A percentile compares a stretch with the other conserved stretches of the same genome.
Evolutionary conservation across 1,140 invertebrate genomes (phyloP).

Genomic region (Phymastichus coffea): DNA sequence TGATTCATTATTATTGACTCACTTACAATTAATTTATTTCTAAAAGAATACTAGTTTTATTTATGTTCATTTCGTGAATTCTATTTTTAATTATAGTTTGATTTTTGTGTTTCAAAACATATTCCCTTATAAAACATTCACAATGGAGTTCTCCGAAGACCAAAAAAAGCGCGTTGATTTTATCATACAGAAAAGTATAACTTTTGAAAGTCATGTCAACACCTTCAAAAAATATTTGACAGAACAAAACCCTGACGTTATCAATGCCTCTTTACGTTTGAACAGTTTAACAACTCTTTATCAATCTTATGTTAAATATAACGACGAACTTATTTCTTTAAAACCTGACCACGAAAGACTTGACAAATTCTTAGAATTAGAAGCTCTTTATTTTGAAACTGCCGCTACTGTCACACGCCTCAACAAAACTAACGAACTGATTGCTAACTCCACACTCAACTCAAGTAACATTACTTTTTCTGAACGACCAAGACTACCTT

Average conservation of each 20-base stretch:
- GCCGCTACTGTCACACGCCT: background rate
- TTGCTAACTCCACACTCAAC: background rate
- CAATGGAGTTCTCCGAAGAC: too few species aligned
- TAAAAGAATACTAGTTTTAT: too few species aligned
- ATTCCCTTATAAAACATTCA: too few species aligned
- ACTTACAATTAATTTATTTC: too few species aligned
- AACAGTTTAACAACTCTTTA: background rate
- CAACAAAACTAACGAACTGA: background rate
- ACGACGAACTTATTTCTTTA: background rate
- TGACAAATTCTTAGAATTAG: background rate
- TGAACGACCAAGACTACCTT: background rate
- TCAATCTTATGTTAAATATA: background rate
- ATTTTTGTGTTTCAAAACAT: too few species aligned
- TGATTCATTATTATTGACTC: too few species aligned
- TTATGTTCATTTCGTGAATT: too few species aligned
- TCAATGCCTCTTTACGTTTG: background rate
- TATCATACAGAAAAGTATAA: background rate
- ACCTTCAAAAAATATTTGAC: background rate
- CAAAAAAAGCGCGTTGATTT: background rate
- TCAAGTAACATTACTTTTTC: background rate
- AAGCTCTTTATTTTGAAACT: background rate
- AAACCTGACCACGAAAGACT: background rate
- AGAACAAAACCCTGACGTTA: background rate
- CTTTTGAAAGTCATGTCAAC: background rate
- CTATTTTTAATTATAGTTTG: too few species aligned